Conservation (phyloP, 2,888 invertebrate species). For the Drosophila austrosaltans region DNA sequence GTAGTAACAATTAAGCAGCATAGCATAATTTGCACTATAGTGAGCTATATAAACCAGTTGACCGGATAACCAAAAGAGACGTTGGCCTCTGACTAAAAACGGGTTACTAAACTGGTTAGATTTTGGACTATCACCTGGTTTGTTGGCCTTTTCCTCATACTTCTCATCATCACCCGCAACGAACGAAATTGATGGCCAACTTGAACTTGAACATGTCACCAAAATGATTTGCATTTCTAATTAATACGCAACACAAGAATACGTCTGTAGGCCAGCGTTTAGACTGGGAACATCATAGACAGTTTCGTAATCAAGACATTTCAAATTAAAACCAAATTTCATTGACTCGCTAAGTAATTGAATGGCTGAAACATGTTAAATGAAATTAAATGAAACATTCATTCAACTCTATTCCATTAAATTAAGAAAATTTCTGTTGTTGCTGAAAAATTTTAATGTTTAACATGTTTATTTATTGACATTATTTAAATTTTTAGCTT, state of each 20-base stretch:
- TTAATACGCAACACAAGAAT: slow-evolving; percentile 55
- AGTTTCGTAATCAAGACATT: slow-evolving; percentile 4
- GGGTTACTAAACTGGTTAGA: slow-evolving; percentile 57
- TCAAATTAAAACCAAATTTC: neutral
- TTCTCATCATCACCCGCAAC: slow-evolving; percentile 51
- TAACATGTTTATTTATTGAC: neutral
- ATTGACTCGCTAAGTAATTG: neutral
- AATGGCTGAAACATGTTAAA: neutral
- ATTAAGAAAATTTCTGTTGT: neutral
- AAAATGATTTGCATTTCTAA: slow-evolving; percentile 69
- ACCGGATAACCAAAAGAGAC: slow-evolving; percentile 16
- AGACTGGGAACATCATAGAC: neutral
- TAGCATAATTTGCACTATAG: slow-evolving; percentile 32
- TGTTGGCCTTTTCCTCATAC: slow-evolving; percentile 50
- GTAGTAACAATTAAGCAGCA: slow-evolving; percentile 12
- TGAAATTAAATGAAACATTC: neutral
- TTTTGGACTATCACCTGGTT: slow-evolving; percentile 57
- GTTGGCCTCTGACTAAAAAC: slow-evolving; percentile 54
- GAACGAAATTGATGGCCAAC: slow-evolving; percentile 62
- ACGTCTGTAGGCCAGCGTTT: slow-evolving; percentile 32
- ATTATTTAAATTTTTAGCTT: neutral
- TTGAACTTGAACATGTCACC: slow-evolving; percentile 72
- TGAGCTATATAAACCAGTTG: slow-evolving; percentile 20
- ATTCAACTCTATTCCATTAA: neutral
- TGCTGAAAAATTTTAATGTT: neutral